Evolutionary conservation across 2,113 vertebrate species (phyloP).

Genomic region (Lates calcarifer): DNA sequence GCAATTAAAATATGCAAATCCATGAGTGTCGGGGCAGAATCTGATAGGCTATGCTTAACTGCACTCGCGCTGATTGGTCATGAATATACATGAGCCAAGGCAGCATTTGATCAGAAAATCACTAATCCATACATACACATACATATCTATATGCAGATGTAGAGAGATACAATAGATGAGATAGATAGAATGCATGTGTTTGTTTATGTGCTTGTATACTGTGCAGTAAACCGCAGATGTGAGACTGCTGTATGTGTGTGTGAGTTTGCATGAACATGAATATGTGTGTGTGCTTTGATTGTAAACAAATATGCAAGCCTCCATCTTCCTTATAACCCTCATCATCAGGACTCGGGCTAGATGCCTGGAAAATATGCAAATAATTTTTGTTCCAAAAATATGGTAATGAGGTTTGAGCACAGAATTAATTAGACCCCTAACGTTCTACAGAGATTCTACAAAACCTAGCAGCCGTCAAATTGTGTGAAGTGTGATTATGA

Average conservation of each 20-base stretch:
- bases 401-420: constrained; percentile 60
- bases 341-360: constrained; percentile 46
- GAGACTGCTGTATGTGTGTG: not conserved
- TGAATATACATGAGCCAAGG: constrained; percentile 69
- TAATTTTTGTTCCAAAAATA: constrained; percentile 60
- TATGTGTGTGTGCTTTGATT: constrained; percentile 7
- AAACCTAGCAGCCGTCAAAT: constrained; percentile 60
- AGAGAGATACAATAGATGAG: not conserved
- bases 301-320: constrained; percentile 41
- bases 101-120: constrained; percentile 36
- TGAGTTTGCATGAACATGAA: not conserved
- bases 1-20: constrained; percentile 79
- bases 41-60: constrained; percentile 74
- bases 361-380: constrained; percentile 70
- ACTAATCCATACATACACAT: constrained; percentile 14
- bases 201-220: not conserved
- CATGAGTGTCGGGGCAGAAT: constrained; percentile 52
- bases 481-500: constrained; percentile 64
- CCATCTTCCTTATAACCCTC: constrained; percentile 46
- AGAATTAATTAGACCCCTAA: constrained; percentile 65
- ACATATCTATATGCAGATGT: constrained; percentile 13
- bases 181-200: not conserved
- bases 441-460: constrained; percentile 58
- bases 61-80: constrained; percentile 68
- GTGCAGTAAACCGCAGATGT: too few species aligned